Base-by-base conservation (phyloP, 2,797 vertebrate genomes). In the Leptodactylus fallax region DNA sequence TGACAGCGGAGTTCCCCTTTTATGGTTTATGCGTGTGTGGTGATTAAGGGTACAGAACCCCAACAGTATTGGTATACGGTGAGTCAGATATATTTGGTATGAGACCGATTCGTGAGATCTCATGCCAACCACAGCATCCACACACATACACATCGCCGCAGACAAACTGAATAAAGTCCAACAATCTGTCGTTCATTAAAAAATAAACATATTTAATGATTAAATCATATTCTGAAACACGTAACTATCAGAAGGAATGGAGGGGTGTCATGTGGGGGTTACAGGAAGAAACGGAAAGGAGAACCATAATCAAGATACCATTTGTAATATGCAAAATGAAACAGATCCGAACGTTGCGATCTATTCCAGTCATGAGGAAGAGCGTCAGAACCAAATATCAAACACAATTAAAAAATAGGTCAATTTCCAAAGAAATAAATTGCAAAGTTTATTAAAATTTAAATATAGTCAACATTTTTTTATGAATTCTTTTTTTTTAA, bases 161-260 rank as follows among this genome's bases (percentile, higher is more conserved):
- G 21, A 21, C 58, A 6, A 23, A 61, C 45, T 3, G 53, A 71
- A 83, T 23, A 79, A 69, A 78, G 85, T 53, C 55, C 51, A 27
- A 56, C 25, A 12, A 80, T 45, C 10, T 58, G 51, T 23, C 21
- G 51, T 79, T 86, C 85, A 53, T 85, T 86, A 86, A 79, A 86
- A 79, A 79, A 80, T 79, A 86, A 53, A 80, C 85, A 86, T 86
- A 79, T 86, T 86, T 87, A 87, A 87, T 87, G 85, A 87, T 87
- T 23, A 87, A 65, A 87, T 72, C 79, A 81, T 80, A 80, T 72
- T 58, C 69, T 81, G 14, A 72, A 72, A 81, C 85, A 87, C 85
- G 72, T 23, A 58, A 80, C 85, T 60, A 61, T 80, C 65, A 61
- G 65, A 81, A 63, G 79, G 85, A 61, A 86, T 63, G 85, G 45